Conservation (phyloP, 2,888 invertebrate species). For the Leucophora obtusa region DNA sequence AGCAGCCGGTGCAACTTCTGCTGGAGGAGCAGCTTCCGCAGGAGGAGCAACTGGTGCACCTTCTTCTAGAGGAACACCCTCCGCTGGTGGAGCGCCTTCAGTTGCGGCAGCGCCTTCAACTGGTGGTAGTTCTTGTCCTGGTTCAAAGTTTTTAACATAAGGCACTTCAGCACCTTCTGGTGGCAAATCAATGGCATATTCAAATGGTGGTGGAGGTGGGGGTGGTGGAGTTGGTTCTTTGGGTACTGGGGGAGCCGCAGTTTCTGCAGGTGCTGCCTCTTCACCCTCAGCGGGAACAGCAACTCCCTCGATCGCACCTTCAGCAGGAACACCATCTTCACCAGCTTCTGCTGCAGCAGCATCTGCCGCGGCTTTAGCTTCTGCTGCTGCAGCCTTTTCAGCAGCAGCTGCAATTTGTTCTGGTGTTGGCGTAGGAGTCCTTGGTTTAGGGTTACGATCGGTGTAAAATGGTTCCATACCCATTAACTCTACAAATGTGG, state of each 20-base stretch:
- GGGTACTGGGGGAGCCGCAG: slow-evolving; percentile 65
- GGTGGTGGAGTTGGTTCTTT: slow-evolving; percentile 75
- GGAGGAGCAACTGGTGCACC: slow-evolving; percentile 66
- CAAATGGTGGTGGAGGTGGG: slow-evolving; percentile 78
- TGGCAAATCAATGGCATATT: slow-evolving; percentile 78
- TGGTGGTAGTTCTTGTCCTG: slow-evolving; percentile 68
- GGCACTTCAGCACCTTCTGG: slow-evolving; percentile 79
- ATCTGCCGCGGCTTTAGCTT: slow-evolving; percentile 67
- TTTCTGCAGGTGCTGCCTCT: slow-evolving; percentile 61
- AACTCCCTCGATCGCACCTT: slow-evolving; percentile 65
- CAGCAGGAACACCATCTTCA: slow-evolving; percentile 51
- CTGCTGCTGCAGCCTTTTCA: slow-evolving; percentile 69
- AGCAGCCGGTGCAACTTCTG: slow-evolving; percentile 61
- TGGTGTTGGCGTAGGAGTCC: slow-evolving; percentile 78
- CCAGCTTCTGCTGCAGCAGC: slow-evolving; percentile 70
- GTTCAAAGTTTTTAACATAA: slow-evolving; percentile 78
- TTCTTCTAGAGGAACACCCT: slow-evolving; percentile 66
- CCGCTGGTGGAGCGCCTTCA: slow-evolving; percentile 65
- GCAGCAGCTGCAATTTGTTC: slow-evolving; percentile 72
- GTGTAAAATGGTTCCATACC: slow-evolving; percentile 80
- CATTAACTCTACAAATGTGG: slow-evolving; percentile 92
- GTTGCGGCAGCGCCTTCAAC: slow-evolving; percentile 65
- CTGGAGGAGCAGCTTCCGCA: slow-evolving; percentile 48
- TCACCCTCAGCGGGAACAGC: slow-evolving; percentile 68
- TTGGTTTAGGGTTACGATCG: slow-evolving; percentile 78